Evolutionary conservation across 2,888 invertebrate species (phyloP), one percentile per base, ranked within the genome.

Genomic region (Aspidiotus rigidus): DNA sequence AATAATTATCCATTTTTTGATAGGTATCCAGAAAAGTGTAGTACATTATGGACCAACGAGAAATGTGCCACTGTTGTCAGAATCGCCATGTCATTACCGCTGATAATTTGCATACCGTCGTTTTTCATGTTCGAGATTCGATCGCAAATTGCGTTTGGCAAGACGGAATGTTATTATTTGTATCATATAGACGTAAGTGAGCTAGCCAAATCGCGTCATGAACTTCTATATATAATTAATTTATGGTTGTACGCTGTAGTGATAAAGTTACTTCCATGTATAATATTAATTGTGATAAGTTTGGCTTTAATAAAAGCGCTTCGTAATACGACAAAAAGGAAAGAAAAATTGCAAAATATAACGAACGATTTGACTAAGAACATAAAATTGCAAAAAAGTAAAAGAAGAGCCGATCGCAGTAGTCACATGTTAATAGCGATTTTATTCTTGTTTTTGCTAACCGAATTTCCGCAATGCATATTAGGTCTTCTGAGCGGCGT

Each of bases 351-450:
- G 8, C 69, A 63, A 57, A 39, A 55, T 62, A 55, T 57, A 39
- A 44, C 62, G 2, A 39, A 28, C 13, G 49, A 62, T 41, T 40
- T 69, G 11, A 62, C 56, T 11, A 69, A 69, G 42, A 69, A 62
- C 40, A 39, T 55, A 8, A 71, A 71, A 49, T 83, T 84, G 49
- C 89, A 90, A 75, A 83, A 86, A 70, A 67, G 44, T 28, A 40
- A 60, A 59, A 44, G 59, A 53, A 82, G 89, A 71, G 88, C 89
- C 0, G 91, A 94, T 76, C 83, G 94, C 71, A 95, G 94, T 0
- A 95, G 94, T 0, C 86, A 87, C 77, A 91, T 95, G 86, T 80
- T 95, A 54, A 82, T 95, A 2, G 93, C 93, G 0, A 90, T 95
- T 0, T 81, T 95, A 1, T 78, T 92, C 7, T 81, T 95, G 5